A percentile compares a stretch with the other conserved stretches of the same genome.
These are phyloP conservation scores for Clarias platycephalus DNA, from an alignment of 2,797 vertebrate genomes.

Conservation along the genomic window DNA sequence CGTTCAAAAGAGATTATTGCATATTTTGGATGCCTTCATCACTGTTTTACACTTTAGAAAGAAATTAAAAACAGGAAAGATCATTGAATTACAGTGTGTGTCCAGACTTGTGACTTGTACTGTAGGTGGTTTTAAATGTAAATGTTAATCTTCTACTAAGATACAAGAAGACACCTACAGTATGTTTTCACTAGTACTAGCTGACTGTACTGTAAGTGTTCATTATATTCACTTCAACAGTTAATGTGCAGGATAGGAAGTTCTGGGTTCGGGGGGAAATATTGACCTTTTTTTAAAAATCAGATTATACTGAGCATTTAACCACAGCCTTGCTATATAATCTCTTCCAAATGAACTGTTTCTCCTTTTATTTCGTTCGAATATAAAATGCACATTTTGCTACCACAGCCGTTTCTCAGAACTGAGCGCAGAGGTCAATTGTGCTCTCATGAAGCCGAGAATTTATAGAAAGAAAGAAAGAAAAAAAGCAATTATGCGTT, in stretches of 20 bases:
- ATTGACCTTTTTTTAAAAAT: not conserved
- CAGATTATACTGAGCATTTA: not conserved
- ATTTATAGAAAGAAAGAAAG: conserved; percentile 10
- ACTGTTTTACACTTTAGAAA: too few species aligned
- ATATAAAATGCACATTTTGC: conserved; percentile 1
- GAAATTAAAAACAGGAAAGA: too few species aligned
- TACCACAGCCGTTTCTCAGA: not conserved
- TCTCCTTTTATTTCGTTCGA: not conserved
- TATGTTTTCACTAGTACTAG: not conserved
- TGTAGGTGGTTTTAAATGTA: too few species aligned
- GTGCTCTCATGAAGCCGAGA: not conserved
- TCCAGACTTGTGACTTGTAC: too few species aligned
- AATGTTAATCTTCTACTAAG: not conserved
- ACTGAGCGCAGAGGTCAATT: not conserved
- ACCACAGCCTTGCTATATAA: not conserved
- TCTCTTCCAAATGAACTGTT: not conserved
- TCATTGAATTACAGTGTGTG: too few species aligned
- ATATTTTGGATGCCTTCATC: too few species aligned
- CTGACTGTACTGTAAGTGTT: not conserved
- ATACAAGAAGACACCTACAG: not conserved
- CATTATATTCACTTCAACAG: not conserved
- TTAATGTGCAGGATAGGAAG: not conserved
- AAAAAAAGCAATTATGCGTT: not conserved
- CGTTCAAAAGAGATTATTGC: too few species aligned
- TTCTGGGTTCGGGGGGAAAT: not conserved